phyloP scores from a whole-genome alignment of 2,113 vertebrate species.

The Daphoenositta chrysoptera region DNA sequence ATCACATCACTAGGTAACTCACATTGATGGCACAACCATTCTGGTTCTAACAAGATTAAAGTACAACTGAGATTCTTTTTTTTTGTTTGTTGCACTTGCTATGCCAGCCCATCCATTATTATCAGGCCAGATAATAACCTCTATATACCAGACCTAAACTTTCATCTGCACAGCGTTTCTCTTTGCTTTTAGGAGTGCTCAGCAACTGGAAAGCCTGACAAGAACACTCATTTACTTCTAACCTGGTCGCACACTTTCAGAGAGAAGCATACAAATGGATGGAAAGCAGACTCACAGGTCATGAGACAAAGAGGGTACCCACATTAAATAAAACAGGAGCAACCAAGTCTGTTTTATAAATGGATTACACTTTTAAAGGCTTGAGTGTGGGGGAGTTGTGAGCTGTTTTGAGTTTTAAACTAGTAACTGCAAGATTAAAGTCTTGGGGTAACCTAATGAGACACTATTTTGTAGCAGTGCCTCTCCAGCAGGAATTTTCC shows the following conservation, averaged over 20 bases:
- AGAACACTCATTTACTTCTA: background rate
- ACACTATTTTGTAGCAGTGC: background rate
- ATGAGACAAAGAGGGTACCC: background rate
- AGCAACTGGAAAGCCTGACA: background rate
- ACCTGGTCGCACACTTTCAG: background rate
- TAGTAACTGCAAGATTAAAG: background rate
- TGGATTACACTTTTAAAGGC: background rate
- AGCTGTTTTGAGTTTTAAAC: background rate
- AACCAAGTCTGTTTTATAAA: background rate
- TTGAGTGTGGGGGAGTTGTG: background rate
- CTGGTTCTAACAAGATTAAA: background rate
- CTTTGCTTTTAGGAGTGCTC: background rate
- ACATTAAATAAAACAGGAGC: background rate
- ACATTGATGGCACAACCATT: background rate
- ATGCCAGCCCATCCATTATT: background rate
- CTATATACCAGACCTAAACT: background rate
- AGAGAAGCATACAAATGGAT: background rate
- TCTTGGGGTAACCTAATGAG: background rate
- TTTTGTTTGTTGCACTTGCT: background rate
- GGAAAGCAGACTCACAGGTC: background rate
- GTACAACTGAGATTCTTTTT: background rate
- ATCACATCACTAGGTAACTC: background rate
- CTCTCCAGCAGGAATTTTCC: background rate
- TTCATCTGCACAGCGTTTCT: background rate
- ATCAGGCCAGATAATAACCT: background rate